These are phyloP conservation scores for Maniola jurtina DNA, from an alignment of 1,140 invertebrate genomes.

Conservation along the genomic window DNA sequence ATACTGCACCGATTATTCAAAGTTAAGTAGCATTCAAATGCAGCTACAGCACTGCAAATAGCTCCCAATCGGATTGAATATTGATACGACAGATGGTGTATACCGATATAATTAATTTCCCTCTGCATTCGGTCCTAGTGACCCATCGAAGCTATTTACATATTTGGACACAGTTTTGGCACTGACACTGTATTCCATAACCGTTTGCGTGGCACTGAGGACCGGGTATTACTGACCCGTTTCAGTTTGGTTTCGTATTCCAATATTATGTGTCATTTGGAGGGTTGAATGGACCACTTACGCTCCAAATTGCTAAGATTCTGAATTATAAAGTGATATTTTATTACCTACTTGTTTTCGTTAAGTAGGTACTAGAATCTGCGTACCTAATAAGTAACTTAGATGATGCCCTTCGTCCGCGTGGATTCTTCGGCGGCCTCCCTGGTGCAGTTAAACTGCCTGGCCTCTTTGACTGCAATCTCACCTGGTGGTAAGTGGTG, in stretches of 20 bases:
- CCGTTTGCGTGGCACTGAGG: constrained; percentile 9
- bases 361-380: no score
- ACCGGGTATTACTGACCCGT: constrained; percentile 13
- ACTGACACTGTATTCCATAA: constrained; percentile 19
- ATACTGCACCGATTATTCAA: no score
- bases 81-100: constrained; percentile 55
- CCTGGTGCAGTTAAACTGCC: no score
- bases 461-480: no score
- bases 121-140: constrained; percentile 30
- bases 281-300: neutral
- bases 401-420: no score
- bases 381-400: no score
- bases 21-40: no score
- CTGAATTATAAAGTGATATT: no score
- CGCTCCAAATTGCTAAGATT: no score
- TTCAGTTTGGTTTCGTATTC: constrained; percentile 1
- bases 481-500: no score
- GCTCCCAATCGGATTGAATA: constrained; percentile 55
- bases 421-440: no score
- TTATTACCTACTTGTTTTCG: no score
- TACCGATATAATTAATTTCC: constrained; percentile 57
- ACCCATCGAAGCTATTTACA: constrained; percentile 42
- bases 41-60: constrained; percentile 1
- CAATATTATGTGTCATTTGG: neutral
- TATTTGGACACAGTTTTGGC: constrained; percentile 27